Percentiles rank a stretch among this genome's conserved stretches.
These are phyloP conservation scores for Dynastes hyllus DNA, from an alignment of 2,888 invertebrate genomes.

Conservation along the genomic window DNA sequence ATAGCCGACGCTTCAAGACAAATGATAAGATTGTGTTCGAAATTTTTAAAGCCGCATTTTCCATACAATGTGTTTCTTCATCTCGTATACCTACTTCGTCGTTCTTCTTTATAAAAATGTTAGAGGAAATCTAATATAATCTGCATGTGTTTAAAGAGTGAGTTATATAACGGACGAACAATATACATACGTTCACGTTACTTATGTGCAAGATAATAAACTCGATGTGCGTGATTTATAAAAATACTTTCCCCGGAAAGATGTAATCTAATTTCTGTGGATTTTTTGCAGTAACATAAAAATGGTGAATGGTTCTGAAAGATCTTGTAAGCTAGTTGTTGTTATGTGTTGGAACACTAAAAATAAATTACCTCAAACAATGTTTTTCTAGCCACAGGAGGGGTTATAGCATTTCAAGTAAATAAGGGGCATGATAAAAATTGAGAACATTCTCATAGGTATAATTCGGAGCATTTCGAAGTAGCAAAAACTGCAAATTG, in stretches of 20 bases:
- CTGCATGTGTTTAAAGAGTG: constrained; percentile 39
- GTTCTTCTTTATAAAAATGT: constrained; percentile 37
- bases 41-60: constrained; percentile 86
- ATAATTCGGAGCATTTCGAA: too few species aligned
- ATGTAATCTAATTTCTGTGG: too few species aligned
- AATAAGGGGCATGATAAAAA: too few species aligned
- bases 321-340: too few species aligned
- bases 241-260: not conserved
- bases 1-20: constrained; percentile 84
- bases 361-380: too few species aligned
- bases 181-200: not conserved
- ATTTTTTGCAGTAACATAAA: too few species aligned
- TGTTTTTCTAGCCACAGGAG: too few species aligned
- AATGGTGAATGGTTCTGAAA: too few species aligned
- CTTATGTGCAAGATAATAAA: constrained; percentile 1
- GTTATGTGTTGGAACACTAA: too few species aligned
- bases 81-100: constrained; percentile 16
- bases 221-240: constrained; percentile 2
- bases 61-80: constrained; percentile 56
- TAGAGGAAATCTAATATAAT: constrained; percentile 38
- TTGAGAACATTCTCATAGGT: too few species aligned
- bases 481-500: too few species aligned
- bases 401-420: too few species aligned
- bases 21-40: constrained; percentile 86
- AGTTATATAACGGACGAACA: constrained; percentile 3